phyloP scores from a whole-genome alignment of 2,113 vertebrate species.

The Monarcha castaneiventris region DNA sequence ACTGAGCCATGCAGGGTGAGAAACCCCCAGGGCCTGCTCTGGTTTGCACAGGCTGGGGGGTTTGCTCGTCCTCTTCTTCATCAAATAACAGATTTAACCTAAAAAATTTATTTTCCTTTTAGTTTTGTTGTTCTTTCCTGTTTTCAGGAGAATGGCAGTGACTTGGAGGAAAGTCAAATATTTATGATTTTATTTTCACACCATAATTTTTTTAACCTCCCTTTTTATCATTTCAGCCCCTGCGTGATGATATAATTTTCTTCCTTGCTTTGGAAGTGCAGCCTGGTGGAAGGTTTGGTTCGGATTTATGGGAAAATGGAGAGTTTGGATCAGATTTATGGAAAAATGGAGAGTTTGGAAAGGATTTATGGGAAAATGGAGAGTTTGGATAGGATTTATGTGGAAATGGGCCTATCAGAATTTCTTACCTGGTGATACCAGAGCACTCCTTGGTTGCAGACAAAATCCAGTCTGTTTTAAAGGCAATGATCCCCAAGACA shows the following conservation, averaged over 20 bases:
- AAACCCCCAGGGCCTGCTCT: background rate
- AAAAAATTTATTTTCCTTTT: background rate
- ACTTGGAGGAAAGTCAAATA: background rate
- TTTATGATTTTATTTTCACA: background rate
- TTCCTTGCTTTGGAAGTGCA: background rate
- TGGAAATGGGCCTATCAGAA: background rate
- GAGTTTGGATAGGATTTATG: background rate
- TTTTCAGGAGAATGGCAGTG: background rate
- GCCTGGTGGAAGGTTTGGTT: background rate
- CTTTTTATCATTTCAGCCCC: background rate
- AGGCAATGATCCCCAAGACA: background rate
- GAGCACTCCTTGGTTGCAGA: background rate
- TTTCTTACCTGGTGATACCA: background rate
- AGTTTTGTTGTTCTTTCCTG: background rate
- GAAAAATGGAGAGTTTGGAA: background rate
- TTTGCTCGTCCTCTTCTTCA: background rate
- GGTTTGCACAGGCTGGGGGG: background rate
- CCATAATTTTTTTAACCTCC: background rate
- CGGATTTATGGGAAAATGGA: no score
- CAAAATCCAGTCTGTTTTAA: background rate
- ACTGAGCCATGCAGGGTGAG: background rate
- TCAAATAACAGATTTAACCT: background rate
- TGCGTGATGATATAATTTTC: background rate
- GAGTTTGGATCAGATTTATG: background rate
- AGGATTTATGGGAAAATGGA: background rate